Evolutionary conservation across 2,888 invertebrate genomes (phyloP).

Genomic region (Lasioglossum vierecki): DNA sequence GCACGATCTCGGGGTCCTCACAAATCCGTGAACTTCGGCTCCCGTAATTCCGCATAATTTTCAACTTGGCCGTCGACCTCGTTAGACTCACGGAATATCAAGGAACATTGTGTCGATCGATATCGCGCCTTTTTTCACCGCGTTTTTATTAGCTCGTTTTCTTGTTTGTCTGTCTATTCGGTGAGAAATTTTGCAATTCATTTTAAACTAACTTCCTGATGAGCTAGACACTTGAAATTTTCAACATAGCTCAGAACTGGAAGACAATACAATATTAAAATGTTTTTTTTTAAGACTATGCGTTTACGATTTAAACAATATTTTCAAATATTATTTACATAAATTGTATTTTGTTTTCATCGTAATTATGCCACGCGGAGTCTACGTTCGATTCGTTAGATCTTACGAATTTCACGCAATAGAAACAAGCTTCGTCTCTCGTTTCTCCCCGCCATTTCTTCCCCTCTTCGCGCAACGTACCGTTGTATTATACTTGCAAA

Average conservation of each 20-base stretch:
- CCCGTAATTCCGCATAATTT: conserved; percentile 29
- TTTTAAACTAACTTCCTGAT: no score
- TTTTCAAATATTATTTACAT: no score
- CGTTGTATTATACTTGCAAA: background rate
- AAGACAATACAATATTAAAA: no score
- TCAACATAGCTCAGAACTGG: no score
- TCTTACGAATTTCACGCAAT: background rate
- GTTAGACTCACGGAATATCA: background rate
- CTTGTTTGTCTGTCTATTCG: no score
- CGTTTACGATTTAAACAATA: no score
- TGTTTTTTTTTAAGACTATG: no score
- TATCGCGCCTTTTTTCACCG: background rate
- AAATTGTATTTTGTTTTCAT: background rate
- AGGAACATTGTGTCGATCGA: background rate
- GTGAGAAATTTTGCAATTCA: no score
- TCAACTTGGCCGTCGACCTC: background rate
- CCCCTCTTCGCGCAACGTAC: background rate
- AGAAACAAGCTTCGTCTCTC: background rate
- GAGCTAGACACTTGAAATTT: no score
- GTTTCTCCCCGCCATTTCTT: background rate
- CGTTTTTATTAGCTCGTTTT: no score
- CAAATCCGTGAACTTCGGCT: background rate
- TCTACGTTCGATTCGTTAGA: background rate
- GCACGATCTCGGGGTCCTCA: conserved; percentile 1
- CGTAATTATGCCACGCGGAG: background rate